phyloP scores from a whole-genome alignment of 2,113 vertebrate genomes.

The Syngnathus floridae region DNA sequence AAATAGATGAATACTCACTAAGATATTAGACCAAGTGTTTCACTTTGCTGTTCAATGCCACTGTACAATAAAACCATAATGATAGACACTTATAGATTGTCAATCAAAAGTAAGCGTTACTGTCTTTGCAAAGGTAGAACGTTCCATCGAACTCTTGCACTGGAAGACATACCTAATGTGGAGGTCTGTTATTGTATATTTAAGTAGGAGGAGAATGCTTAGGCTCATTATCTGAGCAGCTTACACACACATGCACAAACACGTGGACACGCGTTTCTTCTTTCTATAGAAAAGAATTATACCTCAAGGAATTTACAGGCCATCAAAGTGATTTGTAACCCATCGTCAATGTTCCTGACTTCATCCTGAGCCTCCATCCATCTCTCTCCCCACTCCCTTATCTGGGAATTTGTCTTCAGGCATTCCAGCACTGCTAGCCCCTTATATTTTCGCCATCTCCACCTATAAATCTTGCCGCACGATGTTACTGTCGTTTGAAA shows the following conservation, averaged over 20 bases:
- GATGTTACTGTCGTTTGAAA: slow-evolving; percentile 36
- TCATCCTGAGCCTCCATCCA: slow-evolving; percentile 39
- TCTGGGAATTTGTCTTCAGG: slow-evolving; percentile 32
- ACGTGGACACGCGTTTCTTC: slow-evolving; percentile 8
- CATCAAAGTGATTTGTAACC: slow-evolving; percentile 32
- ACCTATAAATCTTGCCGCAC: slow-evolving; percentile 33
- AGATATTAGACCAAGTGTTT: too few species aligned
- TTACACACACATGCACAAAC: slow-evolving; percentile 18
- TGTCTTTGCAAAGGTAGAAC: neutral
- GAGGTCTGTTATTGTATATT: neutral
- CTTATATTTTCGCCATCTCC: slow-evolving; percentile 39
- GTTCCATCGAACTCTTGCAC: neutral
- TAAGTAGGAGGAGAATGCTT: slow-evolving; percentile 16
- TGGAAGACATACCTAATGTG: neutral
- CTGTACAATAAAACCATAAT: too few species aligned
- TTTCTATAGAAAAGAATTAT: slow-evolving; percentile 12
- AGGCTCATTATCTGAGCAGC: slow-evolving; percentile 5
- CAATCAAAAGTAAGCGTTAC: too few species aligned
- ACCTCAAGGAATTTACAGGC: slow-evolving; percentile 25
- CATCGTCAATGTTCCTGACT: slow-evolving; percentile 12
- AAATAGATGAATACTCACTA: too few species aligned
- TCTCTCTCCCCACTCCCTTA: slow-evolving; percentile 15
- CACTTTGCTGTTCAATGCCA: too few species aligned
- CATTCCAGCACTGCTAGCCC: slow-evolving; percentile 1
- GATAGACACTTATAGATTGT: too few species aligned